Evolutionary conservation across 2,113 vertebrate genomes (phyloP).

Genomic region (Scomber japonicus): DNA sequence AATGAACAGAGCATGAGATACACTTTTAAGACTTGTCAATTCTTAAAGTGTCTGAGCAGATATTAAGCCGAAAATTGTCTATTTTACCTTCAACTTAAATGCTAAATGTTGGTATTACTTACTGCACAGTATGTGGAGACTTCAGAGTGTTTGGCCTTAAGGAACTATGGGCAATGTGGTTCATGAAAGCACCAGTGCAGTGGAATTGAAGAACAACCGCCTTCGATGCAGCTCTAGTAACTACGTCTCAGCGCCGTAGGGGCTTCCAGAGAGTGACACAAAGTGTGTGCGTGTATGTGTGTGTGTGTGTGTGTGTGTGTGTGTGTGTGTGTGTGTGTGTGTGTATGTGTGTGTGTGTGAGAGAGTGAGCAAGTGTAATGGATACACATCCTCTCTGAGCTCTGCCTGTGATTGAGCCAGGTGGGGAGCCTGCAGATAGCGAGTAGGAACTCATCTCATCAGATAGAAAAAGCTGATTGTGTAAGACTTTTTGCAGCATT

Average conservation of each 20-base stretch:
- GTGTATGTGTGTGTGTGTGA: constrained; percentile 1
- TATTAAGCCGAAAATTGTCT: constrained; percentile 1
- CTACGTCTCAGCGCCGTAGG: constrained; percentile 4
- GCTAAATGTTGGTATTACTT: not conserved
- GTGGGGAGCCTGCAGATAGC: constrained; percentile 50
- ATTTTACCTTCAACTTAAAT: constrained; percentile 12
- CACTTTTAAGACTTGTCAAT: constrained; percentile 38
- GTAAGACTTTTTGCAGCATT: constrained; percentile 94
- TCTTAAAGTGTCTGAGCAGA: constrained; percentile 28
- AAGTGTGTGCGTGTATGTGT: constrained; percentile 25
- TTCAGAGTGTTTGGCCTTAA: constrained; percentile 86
- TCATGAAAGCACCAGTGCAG: constrained; percentile 81
- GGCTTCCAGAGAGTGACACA: constrained; percentile 8
- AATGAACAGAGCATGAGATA: constrained; percentile 13
- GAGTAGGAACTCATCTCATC: constrained; percentile 33
- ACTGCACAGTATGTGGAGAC: constrained; percentile 13
- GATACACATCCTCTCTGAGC: constrained; percentile 64
- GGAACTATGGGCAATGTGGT: constrained; percentile 84
- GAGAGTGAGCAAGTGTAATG: constrained; percentile 31
- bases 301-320: constrained; percentile 16
- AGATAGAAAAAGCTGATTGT: constrained; percentile 85
- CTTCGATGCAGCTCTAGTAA: constrained; percentile 27
- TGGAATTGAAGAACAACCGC: constrained; percentile 61
- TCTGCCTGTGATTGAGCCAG: constrained; percentile 49
- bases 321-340: constrained; percentile 21